Conservation (phyloP, 2,797 vertebrate genomes). For the Anguilla megastoma region DNA sequence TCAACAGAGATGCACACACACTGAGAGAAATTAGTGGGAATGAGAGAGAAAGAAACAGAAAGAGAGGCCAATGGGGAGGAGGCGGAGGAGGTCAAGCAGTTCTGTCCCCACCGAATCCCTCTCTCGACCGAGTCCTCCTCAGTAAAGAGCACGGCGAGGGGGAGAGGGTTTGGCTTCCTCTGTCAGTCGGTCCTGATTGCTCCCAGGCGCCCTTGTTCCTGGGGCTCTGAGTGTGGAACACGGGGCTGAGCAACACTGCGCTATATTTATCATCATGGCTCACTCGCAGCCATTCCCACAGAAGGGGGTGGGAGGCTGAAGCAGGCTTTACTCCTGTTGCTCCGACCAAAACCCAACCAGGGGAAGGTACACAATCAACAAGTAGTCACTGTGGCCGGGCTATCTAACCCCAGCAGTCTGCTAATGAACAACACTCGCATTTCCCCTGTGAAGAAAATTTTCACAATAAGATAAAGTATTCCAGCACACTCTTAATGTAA, state of each 20-base stretch:
- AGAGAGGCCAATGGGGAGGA: slow-evolving; percentile 39
- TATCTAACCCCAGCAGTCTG: not conserved
- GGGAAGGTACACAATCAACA: not conserved
- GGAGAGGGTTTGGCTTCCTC: slow-evolving; percentile 73
- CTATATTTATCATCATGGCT: slow-evolving; percentile 94
- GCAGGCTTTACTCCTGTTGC: slow-evolving; percentile 70
- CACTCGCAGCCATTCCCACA: slow-evolving; percentile 48
- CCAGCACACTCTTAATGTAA: not conserved
- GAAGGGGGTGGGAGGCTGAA: slow-evolving; percentile 72
- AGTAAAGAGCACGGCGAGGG: slow-evolving; percentile 51
- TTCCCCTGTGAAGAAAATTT: not conserved
- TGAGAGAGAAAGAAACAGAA: slow-evolving; percentile 34
- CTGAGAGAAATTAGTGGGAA: slow-evolving; percentile 48
- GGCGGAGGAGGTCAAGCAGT: slow-evolving; percentile 56
- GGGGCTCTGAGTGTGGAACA: slow-evolving; percentile 72
- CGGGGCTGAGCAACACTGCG: slow-evolving; percentile 69
- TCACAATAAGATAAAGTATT: not conserved
- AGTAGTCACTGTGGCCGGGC: not conserved
- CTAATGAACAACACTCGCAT: not conserved
- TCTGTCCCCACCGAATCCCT: slow-evolving; percentile 70
- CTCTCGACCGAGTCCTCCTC: slow-evolving; percentile 67
- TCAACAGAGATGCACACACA: slow-evolving; percentile 53
- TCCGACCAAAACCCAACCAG: slow-evolving; percentile 85
- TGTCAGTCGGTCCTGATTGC: slow-evolving; percentile 71
- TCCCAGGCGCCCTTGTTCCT: slow-evolving; percentile 66